Conservation (phyloP, 2,113 vertebrate genomes). For the Natator depressus region DNA sequence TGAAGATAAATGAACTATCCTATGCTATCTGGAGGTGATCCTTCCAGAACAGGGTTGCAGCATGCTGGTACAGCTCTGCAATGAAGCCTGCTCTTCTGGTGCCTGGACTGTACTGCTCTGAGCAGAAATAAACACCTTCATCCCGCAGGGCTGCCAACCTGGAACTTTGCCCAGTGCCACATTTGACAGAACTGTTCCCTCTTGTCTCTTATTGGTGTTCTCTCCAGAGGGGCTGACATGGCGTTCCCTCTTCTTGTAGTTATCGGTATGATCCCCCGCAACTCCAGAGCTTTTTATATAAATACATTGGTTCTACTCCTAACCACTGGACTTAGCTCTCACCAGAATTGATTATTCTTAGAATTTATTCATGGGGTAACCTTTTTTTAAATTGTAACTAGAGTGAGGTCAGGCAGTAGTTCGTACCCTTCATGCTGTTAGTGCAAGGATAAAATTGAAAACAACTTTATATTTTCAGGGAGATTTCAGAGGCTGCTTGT, state of each 20-base stretch:
- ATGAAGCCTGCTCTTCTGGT: neutral
- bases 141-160: neutral
- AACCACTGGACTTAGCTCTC: neutral
- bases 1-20: neutral
- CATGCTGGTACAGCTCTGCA: neutral
- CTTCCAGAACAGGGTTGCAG: neutral
- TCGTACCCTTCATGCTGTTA: neutral
- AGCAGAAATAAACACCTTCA: neutral
- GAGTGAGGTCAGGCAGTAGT: neutral
- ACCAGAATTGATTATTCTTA: neutral
- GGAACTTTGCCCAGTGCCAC: neutral
- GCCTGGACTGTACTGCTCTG: neutral
- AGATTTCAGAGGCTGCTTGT: neutral
- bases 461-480: neutral
- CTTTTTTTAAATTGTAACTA: neutral
- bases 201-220: neutral
- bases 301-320: neutral
- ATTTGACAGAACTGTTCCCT: neutral
- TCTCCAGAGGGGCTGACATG: neutral
- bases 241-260: neutral
- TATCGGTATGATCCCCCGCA: neutral
- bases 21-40: neutral
- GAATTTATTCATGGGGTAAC: neutral
- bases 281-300: neutral
- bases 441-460: neutral